A percentile compares a stretch with the other conserved stretches of the same genome.
These are phyloP conservation scores for Endomychus coccineus DNA, from an alignment of 2,888 invertebrate genomes.

Conservation along the genomic window DNA sequence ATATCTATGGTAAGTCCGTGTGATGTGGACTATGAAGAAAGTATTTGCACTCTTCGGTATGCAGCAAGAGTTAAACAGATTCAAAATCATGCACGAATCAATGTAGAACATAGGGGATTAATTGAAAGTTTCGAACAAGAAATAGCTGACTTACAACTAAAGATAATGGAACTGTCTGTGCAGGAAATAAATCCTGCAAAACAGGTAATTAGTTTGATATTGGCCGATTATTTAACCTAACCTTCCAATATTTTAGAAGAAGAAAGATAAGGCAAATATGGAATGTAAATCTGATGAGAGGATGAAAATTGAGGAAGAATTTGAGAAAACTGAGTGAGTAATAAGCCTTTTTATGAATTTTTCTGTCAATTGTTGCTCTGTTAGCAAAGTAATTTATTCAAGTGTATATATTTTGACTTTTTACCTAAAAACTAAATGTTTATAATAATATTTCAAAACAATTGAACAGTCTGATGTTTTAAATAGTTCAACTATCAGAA, in stretches of 20 bases:
- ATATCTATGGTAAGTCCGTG: constrained; percentile 97
- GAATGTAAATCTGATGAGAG: constrained; percentile 32
- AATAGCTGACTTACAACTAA: constrained; percentile 72
- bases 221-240: too few species aligned
- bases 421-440: too few species aligned
- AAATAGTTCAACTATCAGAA: too few species aligned
- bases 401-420: too few species aligned
- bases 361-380: too few species aligned
- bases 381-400: too few species aligned
- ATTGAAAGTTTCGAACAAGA: constrained; percentile 94
- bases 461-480: too few species aligned
- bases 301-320: constrained; percentile 35
- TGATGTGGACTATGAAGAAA: constrained; percentile 93
- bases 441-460: too few species aligned
- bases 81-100: constrained; percentile 90
- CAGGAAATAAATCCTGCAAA: constrained; percentile 51
- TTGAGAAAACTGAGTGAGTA: constrained; percentile 39
- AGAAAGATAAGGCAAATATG: constrained; percentile 24
- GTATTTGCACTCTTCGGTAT: constrained; percentile 91
- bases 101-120: constrained; percentile 95
- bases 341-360: too few species aligned
- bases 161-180: constrained; percentile 30
- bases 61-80: constrained; percentile 98
- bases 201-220: constrained; percentile 40
- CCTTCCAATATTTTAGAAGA: constrained; percentile 50